Evolutionary conservation across 2,888 invertebrate genomes (phyloP), one percentile per base, ranked within the genome.

Genomic region (Tanytarsus gracilentus): DNA sequence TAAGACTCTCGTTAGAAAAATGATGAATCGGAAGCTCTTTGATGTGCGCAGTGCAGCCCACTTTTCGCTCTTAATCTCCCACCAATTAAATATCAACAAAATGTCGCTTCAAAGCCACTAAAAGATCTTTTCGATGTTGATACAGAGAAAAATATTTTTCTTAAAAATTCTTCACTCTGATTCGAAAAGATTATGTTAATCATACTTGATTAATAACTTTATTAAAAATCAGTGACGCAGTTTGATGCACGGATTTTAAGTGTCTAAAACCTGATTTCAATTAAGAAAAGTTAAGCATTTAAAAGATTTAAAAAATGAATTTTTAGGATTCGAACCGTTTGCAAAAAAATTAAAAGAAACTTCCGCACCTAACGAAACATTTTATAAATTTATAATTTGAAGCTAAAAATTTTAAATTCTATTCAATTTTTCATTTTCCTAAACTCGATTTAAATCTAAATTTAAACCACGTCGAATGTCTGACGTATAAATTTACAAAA

Each of bases 151-250:
- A 33, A 4, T 9, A 33, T n/a, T 33, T 2, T 33, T 14, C 33
- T 14, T 14, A 33, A 7, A 33, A 33, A 36, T 5, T 14, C n/a
- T 36, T 16, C n/a, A 36, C 36, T 14, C 6, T 14, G 14, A 33
- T 4, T 33, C 33, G 4, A 11, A 26, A 21, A 51, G 30, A 51
- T 51, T 51, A 51, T 29, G 51, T 51, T 51, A 51, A 51, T 26
- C 51, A 26, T 30, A 26, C 29, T 29, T 51, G 51, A 51, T 51
- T 51, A 51, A 51, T 51, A 51, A 51, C 51, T 51, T 51, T 51
- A 51, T 51, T 51, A 51, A 51, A 51, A 30, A 14, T 2, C 21
- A 14, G 30, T 18, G 29, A 16, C 51, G 51, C 27, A 26, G 27
- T 14, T 11, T 51, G 16, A 14, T n/a, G 27, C 14, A 50, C 26